Conservation (phyloP, 2,797 vertebrate species). For the Heliangelus exortis region DNA sequence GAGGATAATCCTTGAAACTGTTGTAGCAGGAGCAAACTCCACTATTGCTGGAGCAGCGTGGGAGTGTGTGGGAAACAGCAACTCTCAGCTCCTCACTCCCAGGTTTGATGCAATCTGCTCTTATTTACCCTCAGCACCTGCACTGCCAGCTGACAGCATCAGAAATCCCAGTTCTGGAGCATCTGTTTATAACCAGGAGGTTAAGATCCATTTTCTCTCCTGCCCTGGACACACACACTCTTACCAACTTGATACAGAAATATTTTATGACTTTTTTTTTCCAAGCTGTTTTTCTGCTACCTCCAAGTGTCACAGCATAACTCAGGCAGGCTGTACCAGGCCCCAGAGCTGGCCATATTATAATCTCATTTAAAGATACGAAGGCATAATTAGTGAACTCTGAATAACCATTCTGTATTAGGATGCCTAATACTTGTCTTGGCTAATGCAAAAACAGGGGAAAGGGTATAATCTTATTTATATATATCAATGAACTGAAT, state of each 20-base stretch:
- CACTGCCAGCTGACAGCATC: not conserved
- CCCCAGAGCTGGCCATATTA: constrained; percentile 78
- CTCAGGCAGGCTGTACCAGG: constrained; percentile 84
- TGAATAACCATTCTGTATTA: constrained; percentile 81
- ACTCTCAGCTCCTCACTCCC: not conserved
- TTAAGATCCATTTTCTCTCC: not conserved
- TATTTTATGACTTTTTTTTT: constrained; percentile 59
- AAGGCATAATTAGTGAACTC: constrained; percentile 78
- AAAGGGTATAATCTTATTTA: constrained; percentile 79
- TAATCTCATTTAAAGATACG: constrained; percentile 83
- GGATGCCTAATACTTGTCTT: constrained; percentile 65
- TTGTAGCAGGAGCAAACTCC: not conserved
- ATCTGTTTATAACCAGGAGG: not conserved
- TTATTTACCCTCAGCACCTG: constrained; percentile 11
- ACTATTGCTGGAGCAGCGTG: not conserved
- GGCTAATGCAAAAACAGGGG: constrained; percentile 70
- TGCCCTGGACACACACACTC: not conserved
- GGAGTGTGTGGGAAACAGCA: constrained; percentile 8
- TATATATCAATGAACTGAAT: constrained; percentile 76
- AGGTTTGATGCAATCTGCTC: not conserved
- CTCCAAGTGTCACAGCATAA: constrained; percentile 75
- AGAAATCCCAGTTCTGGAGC: not conserved
- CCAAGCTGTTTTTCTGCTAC: constrained; percentile 72
- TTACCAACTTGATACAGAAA: constrained; percentile 35
- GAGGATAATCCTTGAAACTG: constrained; percentile 17